phyloP scores from a whole-genome alignment of 2,888 invertebrate genomes.

The Notodonta ziczac region DNA sequence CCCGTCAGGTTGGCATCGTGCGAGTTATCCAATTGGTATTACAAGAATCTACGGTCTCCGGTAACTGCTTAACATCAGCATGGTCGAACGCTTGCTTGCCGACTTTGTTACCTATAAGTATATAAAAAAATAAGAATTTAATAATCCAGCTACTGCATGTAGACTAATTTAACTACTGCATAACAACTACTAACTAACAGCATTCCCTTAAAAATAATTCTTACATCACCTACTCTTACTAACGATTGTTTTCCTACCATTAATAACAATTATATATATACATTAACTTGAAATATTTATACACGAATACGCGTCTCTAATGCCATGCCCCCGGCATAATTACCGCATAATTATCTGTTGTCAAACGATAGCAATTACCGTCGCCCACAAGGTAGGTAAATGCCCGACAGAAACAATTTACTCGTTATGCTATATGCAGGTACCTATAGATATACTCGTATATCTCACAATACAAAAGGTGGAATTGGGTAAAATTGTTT shows the following conservation, averaged over 20 bases:
- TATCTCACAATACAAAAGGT: conserved; percentile 38
- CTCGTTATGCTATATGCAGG: conserved; percentile 28
- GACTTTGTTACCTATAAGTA: too few species aligned
- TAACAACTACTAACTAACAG: not conserved
- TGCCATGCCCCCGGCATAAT: conserved; percentile 15
- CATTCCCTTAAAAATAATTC: not conserved
- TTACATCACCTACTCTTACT: not conserved
- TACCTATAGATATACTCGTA: not conserved
- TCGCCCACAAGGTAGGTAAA: conserved; percentile 16
- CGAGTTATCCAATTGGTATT: too few species aligned
- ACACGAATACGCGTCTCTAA: not conserved
- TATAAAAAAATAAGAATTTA: too few species aligned
- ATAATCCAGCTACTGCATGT: too few species aligned
- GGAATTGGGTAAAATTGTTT: conserved; percentile 54
- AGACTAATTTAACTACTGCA: too few species aligned
- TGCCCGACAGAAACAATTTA: conserved; percentile 24
- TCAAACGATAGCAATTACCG: conserved; percentile 28
- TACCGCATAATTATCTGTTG: conserved; percentile 25
- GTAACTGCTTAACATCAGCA: too few species aligned
- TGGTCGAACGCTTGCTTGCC: too few species aligned
- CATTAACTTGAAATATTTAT: not conserved
- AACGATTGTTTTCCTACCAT: not conserved
- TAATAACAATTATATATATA: not conserved
- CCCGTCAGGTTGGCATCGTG: too few species aligned
- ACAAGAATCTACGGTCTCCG: too few species aligned